These are phyloP conservation scores for Nyctalus aviator DNA, from an alignment of 2,797 vertebrate genomes.

Conservation along the genomic window DNA sequence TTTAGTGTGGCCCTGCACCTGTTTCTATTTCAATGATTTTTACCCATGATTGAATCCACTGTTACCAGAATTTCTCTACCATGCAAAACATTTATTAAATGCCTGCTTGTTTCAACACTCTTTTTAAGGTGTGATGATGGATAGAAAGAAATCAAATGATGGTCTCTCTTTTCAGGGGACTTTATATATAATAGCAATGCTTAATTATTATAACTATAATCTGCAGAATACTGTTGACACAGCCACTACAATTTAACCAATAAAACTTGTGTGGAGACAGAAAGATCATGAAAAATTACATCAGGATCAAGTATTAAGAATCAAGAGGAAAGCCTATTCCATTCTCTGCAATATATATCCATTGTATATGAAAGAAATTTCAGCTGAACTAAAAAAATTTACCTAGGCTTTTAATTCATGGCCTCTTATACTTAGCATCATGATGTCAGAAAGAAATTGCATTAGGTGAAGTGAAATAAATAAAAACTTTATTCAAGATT, in stretches of 20 bases:
- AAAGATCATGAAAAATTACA: constrained; percentile 5
- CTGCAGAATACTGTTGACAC: not conserved
- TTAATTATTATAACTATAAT: not conserved
- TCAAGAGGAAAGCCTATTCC: not conserved
- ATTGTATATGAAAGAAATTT: not conserved
- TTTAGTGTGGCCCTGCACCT: constrained; percentile 62
- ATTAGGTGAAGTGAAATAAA: not conserved
- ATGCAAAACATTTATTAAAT: constrained; percentile 30
- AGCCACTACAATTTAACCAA: not conserved
- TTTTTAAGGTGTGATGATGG: not conserved
- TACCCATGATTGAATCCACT: not conserved
- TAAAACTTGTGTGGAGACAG: not conserved
- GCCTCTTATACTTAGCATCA: not conserved
- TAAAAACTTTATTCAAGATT: not conserved
- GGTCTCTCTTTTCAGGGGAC: not conserved
- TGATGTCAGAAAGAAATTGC: not conserved
- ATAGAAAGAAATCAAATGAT: not conserved
- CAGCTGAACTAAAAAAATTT: not conserved
- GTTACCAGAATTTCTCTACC: constrained; percentile 14
- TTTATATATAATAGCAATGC: not conserved
- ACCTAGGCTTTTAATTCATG: not conserved
- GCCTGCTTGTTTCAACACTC: not conserved
- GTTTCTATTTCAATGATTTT: constrained; percentile 59
- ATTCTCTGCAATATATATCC: not conserved
- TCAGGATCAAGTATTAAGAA: not conserved